Percentiles rank a stretch among this genome's conserved stretches.
These are phyloP conservation scores for Corythornis vintsioides DNA, from an alignment of 2,113 vertebrate species.

Conservation along the genomic window DNA sequence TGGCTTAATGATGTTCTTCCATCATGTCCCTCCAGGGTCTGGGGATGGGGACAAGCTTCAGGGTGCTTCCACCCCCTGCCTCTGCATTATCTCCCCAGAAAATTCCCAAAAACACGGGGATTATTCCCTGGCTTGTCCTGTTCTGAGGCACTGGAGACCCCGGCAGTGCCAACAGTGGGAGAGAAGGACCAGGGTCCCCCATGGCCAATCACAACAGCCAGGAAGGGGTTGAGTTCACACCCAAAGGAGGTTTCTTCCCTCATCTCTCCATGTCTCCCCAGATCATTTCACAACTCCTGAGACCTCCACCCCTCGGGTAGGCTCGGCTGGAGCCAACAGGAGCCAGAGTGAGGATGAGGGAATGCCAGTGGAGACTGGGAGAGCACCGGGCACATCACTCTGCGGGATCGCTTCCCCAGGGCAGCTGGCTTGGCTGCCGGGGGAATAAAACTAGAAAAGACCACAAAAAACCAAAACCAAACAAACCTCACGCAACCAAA, in stretches of 20 bases:
- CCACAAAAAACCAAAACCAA: neutral
- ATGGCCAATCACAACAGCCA: rapidly evolving
- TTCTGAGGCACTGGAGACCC: neutral
- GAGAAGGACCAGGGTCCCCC: neutral
- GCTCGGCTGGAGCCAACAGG: neutral
- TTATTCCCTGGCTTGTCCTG: neutral
- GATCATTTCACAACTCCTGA: neutral
- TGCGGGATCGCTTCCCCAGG: rapidly evolving
- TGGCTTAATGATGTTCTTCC: neutral
- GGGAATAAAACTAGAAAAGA: neutral
- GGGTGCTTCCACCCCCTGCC: neutral
- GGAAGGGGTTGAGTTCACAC: neutral
- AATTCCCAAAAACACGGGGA: neutral
- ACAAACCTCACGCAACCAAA: neutral
- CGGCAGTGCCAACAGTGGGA: rapidly evolving
- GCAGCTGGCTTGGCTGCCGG: neutral
- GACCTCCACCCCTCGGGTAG: neutral
- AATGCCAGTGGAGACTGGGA: rapidly evolving
- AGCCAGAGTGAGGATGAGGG: neutral
- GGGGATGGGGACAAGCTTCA: neutral
- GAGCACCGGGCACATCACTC: rapidly evolving
- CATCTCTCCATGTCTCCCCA: neutral
- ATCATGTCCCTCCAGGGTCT: rapidly evolving
- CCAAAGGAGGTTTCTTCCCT: rapidly evolving
- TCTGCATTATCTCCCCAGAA: neutral